Conservation (phyloP, 2,113 vertebrate genomes). For the Neotoma lepida region DNA sequence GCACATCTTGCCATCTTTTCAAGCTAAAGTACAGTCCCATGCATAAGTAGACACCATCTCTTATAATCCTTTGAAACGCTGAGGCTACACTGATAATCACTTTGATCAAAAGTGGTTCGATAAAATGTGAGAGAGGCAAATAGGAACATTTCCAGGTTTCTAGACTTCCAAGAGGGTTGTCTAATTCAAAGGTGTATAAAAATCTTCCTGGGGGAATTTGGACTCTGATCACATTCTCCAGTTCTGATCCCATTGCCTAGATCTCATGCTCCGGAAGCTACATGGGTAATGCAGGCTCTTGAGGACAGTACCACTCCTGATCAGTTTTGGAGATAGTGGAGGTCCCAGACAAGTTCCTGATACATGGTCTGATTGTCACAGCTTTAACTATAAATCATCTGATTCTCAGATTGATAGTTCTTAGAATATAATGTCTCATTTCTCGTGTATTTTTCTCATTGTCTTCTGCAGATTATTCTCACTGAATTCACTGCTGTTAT, state of each 20-base stretch:
- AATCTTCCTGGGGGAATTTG: neutral
- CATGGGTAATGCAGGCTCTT: neutral
- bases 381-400: neutral
- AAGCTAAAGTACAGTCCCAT: neutral
- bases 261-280: neutral
- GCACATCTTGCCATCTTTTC: neutral
- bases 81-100: neutral
- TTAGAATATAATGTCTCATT: neutral
- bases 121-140: neutral
- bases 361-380: neutral
- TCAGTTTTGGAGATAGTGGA: neutral
- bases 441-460: neutral
- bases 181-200: neutral
- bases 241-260: neutral
- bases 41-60: neutral
- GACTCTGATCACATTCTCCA: neutral
- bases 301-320: neutral
- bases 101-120: neutral
- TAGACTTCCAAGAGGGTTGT: neutral
- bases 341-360: constrained; percentile 6
- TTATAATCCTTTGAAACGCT: neutral
- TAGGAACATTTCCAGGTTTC: neutral
- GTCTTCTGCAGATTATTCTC: neutral
- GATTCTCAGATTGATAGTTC: neutral
- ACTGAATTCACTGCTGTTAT: neutral